Conservation (phyloP, 2,888 invertebrate genomes). For the Julus scandinavius region DNA sequence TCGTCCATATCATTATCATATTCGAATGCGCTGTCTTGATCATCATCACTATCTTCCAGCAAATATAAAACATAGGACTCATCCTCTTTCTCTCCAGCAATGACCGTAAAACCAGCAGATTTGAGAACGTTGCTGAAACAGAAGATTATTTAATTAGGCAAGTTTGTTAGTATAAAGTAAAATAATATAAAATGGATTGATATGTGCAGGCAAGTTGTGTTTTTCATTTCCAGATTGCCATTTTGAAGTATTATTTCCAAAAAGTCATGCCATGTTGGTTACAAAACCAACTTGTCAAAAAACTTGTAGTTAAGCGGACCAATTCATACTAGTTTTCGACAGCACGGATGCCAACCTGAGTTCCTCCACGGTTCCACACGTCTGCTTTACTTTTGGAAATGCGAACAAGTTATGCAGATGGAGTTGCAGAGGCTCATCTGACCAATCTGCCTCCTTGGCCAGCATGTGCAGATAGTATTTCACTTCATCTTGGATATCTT, state of each 20-base stretch:
- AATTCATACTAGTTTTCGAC: no score
- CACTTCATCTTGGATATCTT: conserved; percentile 38
- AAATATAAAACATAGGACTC: background rate
- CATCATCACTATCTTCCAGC: background rate
- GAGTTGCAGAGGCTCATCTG: conserved; percentile 26
- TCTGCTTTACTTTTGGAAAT: conserved; percentile 25
- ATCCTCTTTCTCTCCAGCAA: background rate
- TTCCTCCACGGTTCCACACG: conserved; percentile 19
- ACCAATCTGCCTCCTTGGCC: background rate
- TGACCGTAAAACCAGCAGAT: background rate
- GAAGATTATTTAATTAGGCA: background rate
- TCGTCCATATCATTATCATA: background rate
- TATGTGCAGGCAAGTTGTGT: no score
- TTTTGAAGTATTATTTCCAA: no score
- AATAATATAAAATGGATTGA: no score
- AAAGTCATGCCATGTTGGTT: no score
- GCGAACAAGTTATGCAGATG: background rate
- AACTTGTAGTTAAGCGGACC: no score
- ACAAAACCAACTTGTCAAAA: no score
- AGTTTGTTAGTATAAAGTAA: background rate
- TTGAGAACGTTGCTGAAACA: background rate
- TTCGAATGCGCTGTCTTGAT: background rate
- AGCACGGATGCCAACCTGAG: conserved; percentile 3
- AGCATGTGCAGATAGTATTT: conserved; percentile 49
- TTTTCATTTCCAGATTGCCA: no score